Evolutionary conservation across 2,113 vertebrate genomes (phyloP), one percentile per base, ranked within the genome.

Genomic region (Crotophaga sulcirostris): DNA sequence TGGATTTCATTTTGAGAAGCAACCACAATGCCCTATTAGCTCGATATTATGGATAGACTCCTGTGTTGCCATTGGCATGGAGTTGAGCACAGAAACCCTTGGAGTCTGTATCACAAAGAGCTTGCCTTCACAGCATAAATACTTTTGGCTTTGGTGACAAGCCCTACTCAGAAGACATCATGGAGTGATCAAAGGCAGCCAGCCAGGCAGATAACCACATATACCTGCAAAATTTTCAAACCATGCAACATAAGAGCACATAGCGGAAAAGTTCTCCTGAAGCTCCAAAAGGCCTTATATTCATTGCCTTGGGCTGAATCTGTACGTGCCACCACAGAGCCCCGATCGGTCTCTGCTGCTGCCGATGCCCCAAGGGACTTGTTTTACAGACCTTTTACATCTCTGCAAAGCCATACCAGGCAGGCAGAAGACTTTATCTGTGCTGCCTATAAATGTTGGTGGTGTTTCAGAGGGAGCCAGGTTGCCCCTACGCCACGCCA

Each of bases 301-400:
- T 55, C 29, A 58, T 6, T 24, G 34, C 59, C 52, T 29, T 6
- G 23, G 47, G 52, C 72, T 51, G 52, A 31, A 31, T 3, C 16
- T 1, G 0, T 4, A 1, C 0, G 10, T 33, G 19, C 54, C 49
- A 34, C 7, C 28, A 11, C 0, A 24, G 14, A 81, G 36, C n/a
- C 68, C 51, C 47, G 29, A 2, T 2, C 11, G 23, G 51, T 6
- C 70, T 24, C 60, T 10, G 33, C 49, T 13, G 58, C 69, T 36
- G 45, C 20, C 1, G 2, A 11, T 25, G 33, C 13, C 59, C 42
- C 26, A 7, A 7, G 7, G 33, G 47, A 51, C 26, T 36, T 45
- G 26, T 25, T 63, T 36, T 9, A 11, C 23, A 51, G 44, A 31
- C 31, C 18, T 36, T 11, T 23, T 7, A 13, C 3, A 2, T 10